Evolutionary conservation across 1,140 invertebrate species (phyloP).

Genomic region (Aleiodes sp.): DNA sequence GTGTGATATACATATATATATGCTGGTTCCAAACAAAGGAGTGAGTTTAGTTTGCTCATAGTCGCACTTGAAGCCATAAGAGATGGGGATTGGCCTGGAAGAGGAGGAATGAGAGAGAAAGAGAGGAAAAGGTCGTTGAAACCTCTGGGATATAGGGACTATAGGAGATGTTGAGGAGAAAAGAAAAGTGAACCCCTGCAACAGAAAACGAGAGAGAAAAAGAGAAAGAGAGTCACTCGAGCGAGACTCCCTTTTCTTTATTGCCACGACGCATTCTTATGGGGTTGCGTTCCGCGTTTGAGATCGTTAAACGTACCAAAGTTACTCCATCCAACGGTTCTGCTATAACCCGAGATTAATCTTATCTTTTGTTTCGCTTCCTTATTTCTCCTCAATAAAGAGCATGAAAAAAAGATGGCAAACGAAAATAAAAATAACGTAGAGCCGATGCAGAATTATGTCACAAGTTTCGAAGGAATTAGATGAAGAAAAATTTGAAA

Average conservation of each 20-base stretch:
- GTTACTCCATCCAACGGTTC: background rate
- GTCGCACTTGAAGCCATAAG: background rate
- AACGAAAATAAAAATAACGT: no score
- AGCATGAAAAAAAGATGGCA: no score
- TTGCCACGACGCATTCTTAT: conserved; percentile 1
- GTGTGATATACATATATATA: conserved; percentile 6
- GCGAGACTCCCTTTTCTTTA: conserved; percentile 14
- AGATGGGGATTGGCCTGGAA: background rate
- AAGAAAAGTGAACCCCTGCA: background rate
- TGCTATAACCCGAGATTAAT: background rate
- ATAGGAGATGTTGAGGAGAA: background rate
- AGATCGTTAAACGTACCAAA: conserved; percentile 1
- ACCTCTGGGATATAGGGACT: background rate
- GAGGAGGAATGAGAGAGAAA: background rate
- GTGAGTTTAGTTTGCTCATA: conserved; percentile 12
- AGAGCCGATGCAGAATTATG: no score
- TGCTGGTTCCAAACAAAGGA: conserved; percentile 6
- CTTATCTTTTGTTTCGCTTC: conserved; percentile 7
- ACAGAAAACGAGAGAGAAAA: no score
- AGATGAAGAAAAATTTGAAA: background rate
- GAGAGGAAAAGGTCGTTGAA: conserved; percentile 10
- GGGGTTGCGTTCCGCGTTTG: conserved; percentile 6
- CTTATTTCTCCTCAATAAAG: no score
- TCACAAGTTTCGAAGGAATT: background rate
- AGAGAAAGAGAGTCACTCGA: background rate